Evolutionary conservation across 2,797 vertebrate genomes (phyloP).

Genomic region (Hypotaenidia okinawae): DNA sequence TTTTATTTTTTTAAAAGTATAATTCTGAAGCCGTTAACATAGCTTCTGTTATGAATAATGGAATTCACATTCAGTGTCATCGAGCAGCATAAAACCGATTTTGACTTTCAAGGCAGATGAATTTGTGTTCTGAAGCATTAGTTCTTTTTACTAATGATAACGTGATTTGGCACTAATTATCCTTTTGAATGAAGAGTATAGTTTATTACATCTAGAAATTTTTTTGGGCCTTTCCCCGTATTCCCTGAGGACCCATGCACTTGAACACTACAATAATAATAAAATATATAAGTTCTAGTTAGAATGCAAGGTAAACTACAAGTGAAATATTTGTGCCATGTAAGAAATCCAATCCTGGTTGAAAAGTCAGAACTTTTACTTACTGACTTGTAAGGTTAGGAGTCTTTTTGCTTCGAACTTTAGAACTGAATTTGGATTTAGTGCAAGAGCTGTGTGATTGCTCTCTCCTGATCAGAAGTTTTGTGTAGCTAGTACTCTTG

Average conservation of each 20-base stretch:
- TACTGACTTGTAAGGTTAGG: neutral
- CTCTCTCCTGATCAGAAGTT: neutral
- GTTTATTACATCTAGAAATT: neutral
- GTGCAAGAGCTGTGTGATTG: neutral
- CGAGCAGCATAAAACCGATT: neutral
- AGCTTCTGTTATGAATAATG: neutral
- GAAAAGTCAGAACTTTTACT: neutral
- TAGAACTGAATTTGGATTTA: neutral
- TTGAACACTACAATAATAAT: neutral
- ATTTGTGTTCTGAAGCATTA: neutral
- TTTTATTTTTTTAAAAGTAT: neutral
- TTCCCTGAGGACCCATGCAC: neutral
- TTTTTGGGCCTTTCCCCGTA: rapidly evolving
- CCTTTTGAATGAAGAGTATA: neutral
- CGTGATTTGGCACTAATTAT: neutral
- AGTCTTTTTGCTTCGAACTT: neutral
- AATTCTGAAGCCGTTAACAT: neutral
- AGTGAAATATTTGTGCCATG: neutral
- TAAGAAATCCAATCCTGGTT: neutral
- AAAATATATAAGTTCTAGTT: neutral
- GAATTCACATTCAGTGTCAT: neutral
- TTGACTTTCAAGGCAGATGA: neutral
- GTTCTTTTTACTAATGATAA: neutral
- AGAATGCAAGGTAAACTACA: neutral
- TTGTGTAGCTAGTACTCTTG: neutral